phyloP scores from a whole-genome alignment of 2,113 vertebrate genomes.

The Narcine bancroftii region DNA sequence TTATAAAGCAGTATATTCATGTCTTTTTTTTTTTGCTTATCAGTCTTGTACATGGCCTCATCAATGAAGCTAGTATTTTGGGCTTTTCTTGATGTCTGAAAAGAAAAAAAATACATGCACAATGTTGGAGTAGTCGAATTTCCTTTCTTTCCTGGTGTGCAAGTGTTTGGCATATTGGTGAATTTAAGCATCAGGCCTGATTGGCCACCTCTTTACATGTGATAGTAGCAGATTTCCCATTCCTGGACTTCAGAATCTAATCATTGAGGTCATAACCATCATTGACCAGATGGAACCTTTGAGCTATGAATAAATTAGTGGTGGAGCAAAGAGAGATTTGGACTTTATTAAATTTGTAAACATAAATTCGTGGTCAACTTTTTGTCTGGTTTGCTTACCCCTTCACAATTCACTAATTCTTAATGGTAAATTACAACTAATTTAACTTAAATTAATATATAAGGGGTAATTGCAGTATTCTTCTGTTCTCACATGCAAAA shows the following conservation, averaged over 20 bases:
- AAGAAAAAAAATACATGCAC: neutral
- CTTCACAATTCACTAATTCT: slow-evolving; percentile 4
- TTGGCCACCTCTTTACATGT: too few relatives aligned
- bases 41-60: neutral
- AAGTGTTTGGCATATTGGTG: neutral
- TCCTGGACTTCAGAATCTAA: neutral
- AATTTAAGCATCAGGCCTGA: neutral
- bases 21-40: neutral
- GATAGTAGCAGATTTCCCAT: neutral
- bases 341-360: neutral
- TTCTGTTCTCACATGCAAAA: neutral
- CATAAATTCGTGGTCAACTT: neutral
- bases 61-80: neutral
- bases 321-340: neutral
- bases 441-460: neutral
- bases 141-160: neutral
- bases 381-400: neutral
- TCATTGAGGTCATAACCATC: neutral
- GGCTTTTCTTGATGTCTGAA: neutral
- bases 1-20: neutral
- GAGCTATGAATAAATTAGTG: neutral
- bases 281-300: neutral
- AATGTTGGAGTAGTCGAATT: neutral
- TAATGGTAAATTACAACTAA: neutral
- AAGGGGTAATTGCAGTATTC: neutral